Percentiles rank a stretch among this genome's conserved stretches.
phyloP scores from a whole-genome alignment of 2,888 invertebrate species.

The Onthophagus sagittarius region DNA sequence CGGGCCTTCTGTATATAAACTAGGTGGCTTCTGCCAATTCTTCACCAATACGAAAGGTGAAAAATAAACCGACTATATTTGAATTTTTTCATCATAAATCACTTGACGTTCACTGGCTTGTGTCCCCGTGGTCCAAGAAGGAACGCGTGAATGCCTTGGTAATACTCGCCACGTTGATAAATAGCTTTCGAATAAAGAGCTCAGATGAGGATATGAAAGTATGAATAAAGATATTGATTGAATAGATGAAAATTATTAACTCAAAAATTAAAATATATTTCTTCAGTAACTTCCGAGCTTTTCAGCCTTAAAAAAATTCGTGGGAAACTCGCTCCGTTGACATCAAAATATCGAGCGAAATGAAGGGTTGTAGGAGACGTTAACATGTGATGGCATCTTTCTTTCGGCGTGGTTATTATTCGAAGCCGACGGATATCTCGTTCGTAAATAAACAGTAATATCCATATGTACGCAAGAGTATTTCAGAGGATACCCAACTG shows the following conservation, averaged over 20 bases:
- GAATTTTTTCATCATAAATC: conserved; percentile 13
- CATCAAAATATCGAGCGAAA: neutral
- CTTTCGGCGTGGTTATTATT: neutral
- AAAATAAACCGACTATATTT: conserved; percentile 9
- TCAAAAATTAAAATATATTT: too few relatives aligned
- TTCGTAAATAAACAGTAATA: neutral
- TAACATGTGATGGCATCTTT: neutral
- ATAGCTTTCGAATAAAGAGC: neutral
- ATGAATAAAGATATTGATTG: neutral
- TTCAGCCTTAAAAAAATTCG: neutral
- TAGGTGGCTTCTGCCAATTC: conserved; percentile 11
- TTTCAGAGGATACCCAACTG: neutral
- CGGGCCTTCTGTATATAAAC: neutral
- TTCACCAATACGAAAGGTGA: neutral
- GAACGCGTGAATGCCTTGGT: neutral
- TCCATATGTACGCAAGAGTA: neutral
- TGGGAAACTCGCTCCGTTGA: neutral
- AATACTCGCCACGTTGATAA: neutral
- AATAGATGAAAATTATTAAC: too few relatives aligned
- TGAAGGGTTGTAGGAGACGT: neutral
- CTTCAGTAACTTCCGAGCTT: too few relatives aligned
- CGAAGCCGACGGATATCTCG: neutral
- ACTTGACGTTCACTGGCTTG: neutral
- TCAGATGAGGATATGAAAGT: neutral
- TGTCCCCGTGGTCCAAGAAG: neutral